phyloP scores from a whole-genome alignment of 2,113 vertebrate species.

The Pachyramphus minor region DNA sequence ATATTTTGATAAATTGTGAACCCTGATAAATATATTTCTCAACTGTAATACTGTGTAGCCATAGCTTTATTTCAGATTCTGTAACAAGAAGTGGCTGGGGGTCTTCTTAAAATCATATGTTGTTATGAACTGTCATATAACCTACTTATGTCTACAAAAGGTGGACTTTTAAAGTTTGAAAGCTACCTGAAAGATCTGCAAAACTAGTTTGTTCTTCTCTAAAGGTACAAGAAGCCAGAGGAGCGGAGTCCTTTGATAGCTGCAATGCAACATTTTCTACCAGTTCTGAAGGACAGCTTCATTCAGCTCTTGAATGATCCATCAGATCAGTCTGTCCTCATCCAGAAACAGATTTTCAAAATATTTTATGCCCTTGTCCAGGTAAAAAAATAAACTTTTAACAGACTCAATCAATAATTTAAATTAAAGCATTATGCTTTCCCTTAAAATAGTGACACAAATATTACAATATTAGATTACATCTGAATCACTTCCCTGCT shows the following conservation, averaged over 20 bases:
- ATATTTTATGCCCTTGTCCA: constrained; percentile 99
- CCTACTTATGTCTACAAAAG: background rate
- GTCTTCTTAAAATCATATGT: background rate
- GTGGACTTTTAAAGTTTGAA: background rate
- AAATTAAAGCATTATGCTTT: background rate
- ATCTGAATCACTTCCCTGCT: background rate
- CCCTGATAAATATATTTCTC: background rate
- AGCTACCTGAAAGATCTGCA: background rate
- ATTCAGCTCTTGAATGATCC: constrained; percentile 91
- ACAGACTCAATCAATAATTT: background rate
- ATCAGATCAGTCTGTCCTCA: constrained; percentile 94
- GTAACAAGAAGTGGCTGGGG: background rate
- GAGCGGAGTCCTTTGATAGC: constrained; percentile 93
- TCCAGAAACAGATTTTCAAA: constrained; percentile 99
- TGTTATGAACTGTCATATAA: background rate
- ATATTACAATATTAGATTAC: background rate
- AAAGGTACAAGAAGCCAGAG: constrained; percentile 97
- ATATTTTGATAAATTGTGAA: background rate
- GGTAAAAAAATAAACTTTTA: constrained; percentile 66
- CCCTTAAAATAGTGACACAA: background rate
- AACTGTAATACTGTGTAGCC: background rate
- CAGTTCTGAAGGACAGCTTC: constrained; percentile 94
- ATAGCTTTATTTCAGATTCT: background rate
- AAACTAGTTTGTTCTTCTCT: constrained; percentile 41
- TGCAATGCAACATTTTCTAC: constrained; percentile 98